Evolutionary conservation across 2,113 vertebrate species (phyloP), one percentile per base, ranked within the genome.

Genomic region (Malaclemys terrapin): DNA sequence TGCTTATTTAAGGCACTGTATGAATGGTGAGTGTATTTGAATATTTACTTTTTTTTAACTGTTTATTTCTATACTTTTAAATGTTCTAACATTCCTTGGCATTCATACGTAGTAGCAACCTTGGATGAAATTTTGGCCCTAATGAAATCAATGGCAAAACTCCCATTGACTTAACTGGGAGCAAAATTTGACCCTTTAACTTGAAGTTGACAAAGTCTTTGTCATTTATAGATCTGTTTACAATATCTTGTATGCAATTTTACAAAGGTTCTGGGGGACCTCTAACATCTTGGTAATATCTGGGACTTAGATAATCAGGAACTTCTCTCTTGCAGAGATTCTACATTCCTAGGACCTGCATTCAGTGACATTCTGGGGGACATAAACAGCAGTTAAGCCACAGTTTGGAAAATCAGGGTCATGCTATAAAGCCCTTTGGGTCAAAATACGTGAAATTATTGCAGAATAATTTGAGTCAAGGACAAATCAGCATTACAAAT

Each of bases 261-360:
- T 54, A 11, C 24, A 47, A 72, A 24, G 90, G 57, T 91, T 57
- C 29, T 85, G 62, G 69, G 3, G 10, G 50, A 31, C 95, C 92
- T 79, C 20, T 88, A 89, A 54, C 80, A 89, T 83, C 45, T 84
- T 95, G 85, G 85, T 80, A 84, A 13, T 52, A 91, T 25, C 57
- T 75, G 72, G 79, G 84, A 85, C 53, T 88, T 35, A 83, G 57
- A 65, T 29, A 29, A 78, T 47, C 69, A 82, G 27, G 9, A 12
- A 8, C 86, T 72, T 84, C 54, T 57, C 76, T 97, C 53, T 89
- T 89, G 69, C 35, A 27, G 53, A 57, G 16, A 88, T 47, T 49
- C 29, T 91, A 56, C 94, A 49, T 62, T 96, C 31, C 50, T 94
- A 92, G 94, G 5, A 82, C 20, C 6, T 81, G 82, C 95, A 83